Conservation (phyloP, 2,113 vertebrate genomes). For the Syngnathus floridae region DNA sequence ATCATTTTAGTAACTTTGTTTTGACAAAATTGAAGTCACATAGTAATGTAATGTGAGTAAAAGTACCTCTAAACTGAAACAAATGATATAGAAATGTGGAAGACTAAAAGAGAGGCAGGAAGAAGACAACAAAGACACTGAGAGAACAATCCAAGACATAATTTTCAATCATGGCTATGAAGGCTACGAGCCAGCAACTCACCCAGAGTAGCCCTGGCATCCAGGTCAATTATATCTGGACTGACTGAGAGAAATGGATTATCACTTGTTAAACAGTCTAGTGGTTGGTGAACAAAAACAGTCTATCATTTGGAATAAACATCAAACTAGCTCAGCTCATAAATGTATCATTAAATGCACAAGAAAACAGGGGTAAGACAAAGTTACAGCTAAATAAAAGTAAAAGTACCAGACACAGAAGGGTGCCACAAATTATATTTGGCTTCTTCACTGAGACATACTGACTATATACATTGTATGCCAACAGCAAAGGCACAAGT, state of each 20-base stretch:
- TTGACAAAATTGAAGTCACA: neutral
- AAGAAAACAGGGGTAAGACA: neutral
- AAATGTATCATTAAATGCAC: neutral
- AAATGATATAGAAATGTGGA: neutral
- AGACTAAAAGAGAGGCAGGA: conserved; percentile 1
- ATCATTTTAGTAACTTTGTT: neutral
- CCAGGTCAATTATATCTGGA: conserved; percentile 31
- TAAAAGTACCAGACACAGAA: neutral
- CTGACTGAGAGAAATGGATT: conserved; percentile 16
- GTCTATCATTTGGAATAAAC: conserved; percentile 20
- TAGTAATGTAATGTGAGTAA: neutral
- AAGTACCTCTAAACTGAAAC: conserved; percentile 4
- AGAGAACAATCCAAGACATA: conserved; percentile 23
- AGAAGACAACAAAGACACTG: conserved; percentile 3
- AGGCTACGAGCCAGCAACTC: conserved; percentile 22
- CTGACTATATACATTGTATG: neutral
- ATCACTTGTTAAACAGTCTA: conserved; percentile 17
- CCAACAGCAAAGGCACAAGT: neutral
- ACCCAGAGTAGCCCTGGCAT: conserved; percentile 17
- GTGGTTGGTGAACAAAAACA: conserved; percentile 6
- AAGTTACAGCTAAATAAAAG: neutral
- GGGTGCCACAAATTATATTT: too few species aligned
- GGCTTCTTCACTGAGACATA: neutral
- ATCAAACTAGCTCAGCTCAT: conserved; percentile 5
- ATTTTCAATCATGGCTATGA: conserved; percentile 28